Evolutionary conservation across 2,797 vertebrate species (phyloP).

Genomic region (Pagetopsis macropterus): DNA sequence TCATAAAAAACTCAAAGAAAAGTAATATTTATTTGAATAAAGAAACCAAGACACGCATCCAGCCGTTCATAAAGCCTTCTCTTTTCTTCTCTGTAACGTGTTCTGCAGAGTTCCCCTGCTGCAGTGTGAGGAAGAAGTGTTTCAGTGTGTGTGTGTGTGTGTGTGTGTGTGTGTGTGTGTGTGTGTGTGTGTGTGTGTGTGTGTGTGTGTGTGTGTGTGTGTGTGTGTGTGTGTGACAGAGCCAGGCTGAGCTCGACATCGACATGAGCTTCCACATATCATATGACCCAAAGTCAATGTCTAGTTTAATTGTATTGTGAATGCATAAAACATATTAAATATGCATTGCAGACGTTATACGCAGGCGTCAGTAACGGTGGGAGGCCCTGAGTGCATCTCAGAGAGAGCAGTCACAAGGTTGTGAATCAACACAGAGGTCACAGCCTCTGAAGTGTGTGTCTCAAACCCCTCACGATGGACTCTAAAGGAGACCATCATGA

Average conservation of each 20-base stretch:
- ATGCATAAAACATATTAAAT: background rate
- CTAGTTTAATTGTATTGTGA: background rate
- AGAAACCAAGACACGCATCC: background rate
- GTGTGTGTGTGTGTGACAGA: conserved; percentile 35
- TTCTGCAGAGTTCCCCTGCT: no score
- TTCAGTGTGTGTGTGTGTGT: no score
- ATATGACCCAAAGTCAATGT: background rate
- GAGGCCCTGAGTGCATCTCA: background rate
- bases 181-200: no score
- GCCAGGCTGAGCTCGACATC: conserved; percentile 1
- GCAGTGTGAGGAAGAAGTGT: no score
- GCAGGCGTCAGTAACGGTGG: background rate
- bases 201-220: background rate
- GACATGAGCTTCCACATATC: background rate
- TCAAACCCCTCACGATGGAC: no score
- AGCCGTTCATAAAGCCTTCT: background rate
- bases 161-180: no score
- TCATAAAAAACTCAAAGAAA: no score
- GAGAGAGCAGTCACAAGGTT: background rate
- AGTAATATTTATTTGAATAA: background rate
- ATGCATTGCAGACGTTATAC: background rate
- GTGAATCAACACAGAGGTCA: background rate
- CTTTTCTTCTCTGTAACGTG: no score
- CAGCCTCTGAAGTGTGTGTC: background rate
- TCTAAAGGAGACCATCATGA: no score